phyloP scores from a whole-genome alignment of 2,888 invertebrate species.

The Lasioglossum leucozonium region DNA sequence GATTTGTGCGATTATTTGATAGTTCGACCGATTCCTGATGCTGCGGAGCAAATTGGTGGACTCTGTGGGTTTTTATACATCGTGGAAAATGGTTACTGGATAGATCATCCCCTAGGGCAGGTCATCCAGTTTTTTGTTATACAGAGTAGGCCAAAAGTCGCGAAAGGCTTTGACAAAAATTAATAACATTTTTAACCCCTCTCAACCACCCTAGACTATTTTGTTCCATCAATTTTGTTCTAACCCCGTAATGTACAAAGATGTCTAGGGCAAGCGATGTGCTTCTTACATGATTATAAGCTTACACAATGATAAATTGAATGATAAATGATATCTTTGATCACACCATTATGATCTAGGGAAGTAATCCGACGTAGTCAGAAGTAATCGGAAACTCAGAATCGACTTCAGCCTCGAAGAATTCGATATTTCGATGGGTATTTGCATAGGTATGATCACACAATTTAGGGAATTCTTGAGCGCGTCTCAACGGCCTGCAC shows the following conservation, averaged over 20 bases:
- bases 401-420: not conserved
- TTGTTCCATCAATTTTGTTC: not conserved
- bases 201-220: not conserved
- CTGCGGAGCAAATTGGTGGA: not conserved
- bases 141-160: not conserved
- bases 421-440: not conserved
- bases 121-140: not conserved
- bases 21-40: not conserved
- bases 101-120: not conserved
- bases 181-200: too few relatives aligned
- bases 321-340: too few relatives aligned
- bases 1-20: slow-evolving; percentile 1
- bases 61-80: not conserved
- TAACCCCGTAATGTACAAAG: not conserved
- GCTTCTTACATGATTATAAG: too few relatives aligned
- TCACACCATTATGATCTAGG: too few relatives aligned
- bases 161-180: too few relatives aligned
- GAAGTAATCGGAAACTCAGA: too few relatives aligned
- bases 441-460: not conserved
- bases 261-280: too few relatives aligned
- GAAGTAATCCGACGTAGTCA: too few relatives aligned
- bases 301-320: too few relatives aligned
- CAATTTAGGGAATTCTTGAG: not conserved
- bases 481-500: not conserved
- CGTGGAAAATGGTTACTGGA: not conserved